Percentiles rank a stretch among this genome's conserved stretches.
Conservation (phyloP, 1,140 invertebrate genomes). For the Platorchestia sp. region DNA sequence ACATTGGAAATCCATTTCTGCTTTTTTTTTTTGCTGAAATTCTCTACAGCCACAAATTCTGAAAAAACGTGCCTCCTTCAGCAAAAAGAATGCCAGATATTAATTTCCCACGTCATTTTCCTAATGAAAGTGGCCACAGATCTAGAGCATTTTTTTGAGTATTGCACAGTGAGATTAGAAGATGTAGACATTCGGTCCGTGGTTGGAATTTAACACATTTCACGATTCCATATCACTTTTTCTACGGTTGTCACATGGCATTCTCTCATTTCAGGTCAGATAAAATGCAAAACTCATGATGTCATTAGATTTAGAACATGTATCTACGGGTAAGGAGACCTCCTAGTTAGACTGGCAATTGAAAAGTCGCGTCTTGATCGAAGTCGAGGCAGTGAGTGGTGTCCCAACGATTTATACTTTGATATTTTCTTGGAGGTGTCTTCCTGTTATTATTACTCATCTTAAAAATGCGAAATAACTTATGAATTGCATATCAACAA, state of each 20-base stretch:
- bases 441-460: neutral
- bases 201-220: neutral
- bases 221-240: neutral
- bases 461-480: neutral
- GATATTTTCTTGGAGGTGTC: neutral
- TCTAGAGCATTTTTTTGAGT: too few relatives aligned
- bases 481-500: neutral
- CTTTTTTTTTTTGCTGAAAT: too few relatives aligned
- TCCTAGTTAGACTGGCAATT: neutral
- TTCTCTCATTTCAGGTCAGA: neutral
- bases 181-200: neutral
- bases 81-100: too few relatives aligned
- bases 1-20: too few relatives aligned
- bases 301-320: neutral
- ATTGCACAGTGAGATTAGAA: too few relatives aligned
- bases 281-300: neutral
- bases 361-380: neutral
- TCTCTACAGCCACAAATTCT: too few relatives aligned
- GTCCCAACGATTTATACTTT: neutral
- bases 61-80: too few relatives aligned
- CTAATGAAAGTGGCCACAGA: too few relatives aligned
- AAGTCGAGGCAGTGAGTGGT: neutral
- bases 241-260: too few relatives aligned
- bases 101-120: too few relatives aligned
- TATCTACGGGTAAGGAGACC: too few relatives aligned